phyloP scores from a whole-genome alignment of 2,888 invertebrate genomes.

The Panopea generosa region DNA sequence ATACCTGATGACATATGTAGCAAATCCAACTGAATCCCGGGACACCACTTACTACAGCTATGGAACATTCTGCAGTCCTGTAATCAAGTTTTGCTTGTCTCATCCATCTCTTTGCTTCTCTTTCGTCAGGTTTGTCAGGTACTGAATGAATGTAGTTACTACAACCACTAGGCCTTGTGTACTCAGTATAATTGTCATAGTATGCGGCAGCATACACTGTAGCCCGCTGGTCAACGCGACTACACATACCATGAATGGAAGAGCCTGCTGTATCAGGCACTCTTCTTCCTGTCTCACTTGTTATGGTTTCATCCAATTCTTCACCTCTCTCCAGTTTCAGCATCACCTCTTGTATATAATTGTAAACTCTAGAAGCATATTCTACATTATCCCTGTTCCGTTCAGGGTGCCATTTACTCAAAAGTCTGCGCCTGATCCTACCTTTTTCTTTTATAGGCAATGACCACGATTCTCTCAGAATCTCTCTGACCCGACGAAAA shows the following conservation, averaged over 20 bases:
- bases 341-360: conserved; percentile 54
- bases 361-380: conserved; percentile 51
- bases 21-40: conserved; percentile 64
- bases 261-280: conserved; percentile 14
- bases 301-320: not conserved
- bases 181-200: conserved; percentile 23
- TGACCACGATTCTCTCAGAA: conserved; percentile 46
- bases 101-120: conserved; percentile 55
- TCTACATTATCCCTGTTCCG: conserved; percentile 56
- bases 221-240: conserved; percentile 8
- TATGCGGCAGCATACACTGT: conserved; percentile 22
- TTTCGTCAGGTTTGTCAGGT: conserved; percentile 7
- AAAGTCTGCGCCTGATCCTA: conserved; percentile 42
- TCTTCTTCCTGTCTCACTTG: not conserved
- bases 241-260: not conserved
- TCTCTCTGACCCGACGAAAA: conserved; percentile 25
- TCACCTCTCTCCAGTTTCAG: conserved; percentile 41
- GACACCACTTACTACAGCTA: not conserved
- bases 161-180: not conserved
- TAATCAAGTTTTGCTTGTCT: conserved; percentile 59
- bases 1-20: conserved; percentile 65
- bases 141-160: conserved; percentile 10
- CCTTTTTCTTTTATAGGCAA: conserved; percentile 39
- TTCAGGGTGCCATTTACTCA: conserved; percentile 66
- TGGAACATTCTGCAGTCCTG: conserved; percentile 27